Conservation (phyloP, 2,113 vertebrate species). For the Cephalopterus ornatus region DNA sequence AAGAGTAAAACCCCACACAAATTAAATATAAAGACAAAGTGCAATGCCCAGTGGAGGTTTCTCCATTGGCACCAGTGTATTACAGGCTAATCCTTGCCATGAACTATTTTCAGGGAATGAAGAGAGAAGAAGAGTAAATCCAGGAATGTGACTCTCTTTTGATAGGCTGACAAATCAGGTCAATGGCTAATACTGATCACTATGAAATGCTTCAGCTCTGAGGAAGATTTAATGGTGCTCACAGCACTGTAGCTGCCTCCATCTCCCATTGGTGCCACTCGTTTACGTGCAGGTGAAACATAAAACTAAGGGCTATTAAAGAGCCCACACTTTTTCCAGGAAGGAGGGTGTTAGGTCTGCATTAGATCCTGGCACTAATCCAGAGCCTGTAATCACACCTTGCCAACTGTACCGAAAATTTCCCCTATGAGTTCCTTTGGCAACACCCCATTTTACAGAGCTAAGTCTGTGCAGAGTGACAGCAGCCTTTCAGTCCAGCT, state of each 20-base stretch:
- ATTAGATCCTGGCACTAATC: conserved; percentile 51
- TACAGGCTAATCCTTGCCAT: fast-evolving
- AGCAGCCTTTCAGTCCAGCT: conserved; percentile 65
- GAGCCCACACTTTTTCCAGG: conserved; percentile 62
- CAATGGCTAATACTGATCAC: conserved; percentile 46
- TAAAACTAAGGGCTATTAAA: conserved; percentile 58
- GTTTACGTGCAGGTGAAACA: conserved; percentile 62
- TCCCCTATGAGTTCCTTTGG: conserved; percentile 59
- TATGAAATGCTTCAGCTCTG: background rate
- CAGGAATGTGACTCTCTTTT: background rate
- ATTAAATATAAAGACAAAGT: background rate
- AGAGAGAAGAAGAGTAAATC: background rate
- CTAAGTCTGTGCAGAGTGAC: conserved; percentile 55
- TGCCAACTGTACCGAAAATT: conserved; percentile 63
- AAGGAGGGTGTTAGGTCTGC: conserved; percentile 60
- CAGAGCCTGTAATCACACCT: conserved; percentile 63
- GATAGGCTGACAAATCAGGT: conserved; percentile 45
- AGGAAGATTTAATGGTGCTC: conserved; percentile 51
- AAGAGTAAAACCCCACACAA: fast-evolving
- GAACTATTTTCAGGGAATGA: background rate
- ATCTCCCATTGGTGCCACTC: conserved; percentile 52
- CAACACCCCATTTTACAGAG: conserved; percentile 49
- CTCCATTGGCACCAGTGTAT: background rate
- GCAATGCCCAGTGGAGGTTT: background rate
- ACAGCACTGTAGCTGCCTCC: conserved; percentile 15